phyloP scores from a whole-genome alignment of 2,888 invertebrate genomes.

The Nezara viridula region DNA sequence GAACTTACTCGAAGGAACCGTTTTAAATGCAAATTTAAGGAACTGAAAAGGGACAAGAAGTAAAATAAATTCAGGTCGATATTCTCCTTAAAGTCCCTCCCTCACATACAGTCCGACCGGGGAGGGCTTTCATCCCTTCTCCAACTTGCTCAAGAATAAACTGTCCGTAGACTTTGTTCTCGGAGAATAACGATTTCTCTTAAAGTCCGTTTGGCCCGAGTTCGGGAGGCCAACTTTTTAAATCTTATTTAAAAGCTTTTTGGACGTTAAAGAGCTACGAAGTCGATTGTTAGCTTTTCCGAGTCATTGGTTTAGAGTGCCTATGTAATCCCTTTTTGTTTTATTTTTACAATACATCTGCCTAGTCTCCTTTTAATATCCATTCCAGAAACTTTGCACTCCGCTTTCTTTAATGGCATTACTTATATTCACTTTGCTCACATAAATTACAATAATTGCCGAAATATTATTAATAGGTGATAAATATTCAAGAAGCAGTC shows the following conservation, averaged over 20 bases:
- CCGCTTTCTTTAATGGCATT: too few species aligned
- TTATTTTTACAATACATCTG: neutral
- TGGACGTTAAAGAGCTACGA: neutral
- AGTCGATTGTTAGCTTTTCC: neutral
- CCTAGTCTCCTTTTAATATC: neutral
- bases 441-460: too few species aligned
- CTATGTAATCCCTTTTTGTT: neutral
- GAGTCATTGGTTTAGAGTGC: neutral
- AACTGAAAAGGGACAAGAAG: neutral
- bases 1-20: neutral
- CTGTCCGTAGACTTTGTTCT: neutral
- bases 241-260: conserved; percentile 30
- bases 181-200: conserved; percentile 11
- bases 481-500: too few species aligned
- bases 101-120: neutral
- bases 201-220: neutral
- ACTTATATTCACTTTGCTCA: too few species aligned
- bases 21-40: conserved; percentile 39
- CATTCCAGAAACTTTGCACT: neutral
- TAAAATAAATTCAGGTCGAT: conserved; percentile 22
- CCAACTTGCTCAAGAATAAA: neutral
- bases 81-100: neutral
- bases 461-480: too few species aligned
- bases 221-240: neutral
- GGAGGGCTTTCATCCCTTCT: neutral